Percentiles rank a stretch among this genome's conserved stretches.
Evolutionary conservation across 1,140 invertebrate species (phyloP).

Genomic region (Vanessa atalanta): DNA sequence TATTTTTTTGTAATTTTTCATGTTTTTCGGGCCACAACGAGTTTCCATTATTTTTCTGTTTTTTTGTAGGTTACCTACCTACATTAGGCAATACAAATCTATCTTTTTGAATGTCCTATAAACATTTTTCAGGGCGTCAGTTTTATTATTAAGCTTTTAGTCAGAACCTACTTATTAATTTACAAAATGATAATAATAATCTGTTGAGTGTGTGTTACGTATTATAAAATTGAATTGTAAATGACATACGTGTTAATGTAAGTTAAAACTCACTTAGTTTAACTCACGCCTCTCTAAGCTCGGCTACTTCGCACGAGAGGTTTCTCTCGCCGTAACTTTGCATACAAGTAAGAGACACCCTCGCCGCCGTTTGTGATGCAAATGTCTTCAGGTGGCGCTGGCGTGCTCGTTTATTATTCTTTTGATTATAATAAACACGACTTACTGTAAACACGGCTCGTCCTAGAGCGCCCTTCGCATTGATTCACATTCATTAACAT

Average conservation of each 20-base stretch:
- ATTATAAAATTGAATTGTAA: too few relatives aligned
- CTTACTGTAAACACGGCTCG: slow-evolving; percentile 29
- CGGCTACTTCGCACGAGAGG: slow-evolving; percentile 1
- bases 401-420: slow-evolving; percentile 29
- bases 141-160: too few relatives aligned
- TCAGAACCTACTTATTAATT: too few relatives aligned
- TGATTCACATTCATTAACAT: slow-evolving; percentile 26
- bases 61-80: too few relatives aligned
- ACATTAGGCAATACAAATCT: too few relatives aligned
- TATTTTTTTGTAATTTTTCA: too few relatives aligned
- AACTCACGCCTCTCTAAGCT: slow-evolving; percentile 12
- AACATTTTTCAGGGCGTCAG: too few relatives aligned
- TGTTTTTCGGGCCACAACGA: too few relatives aligned
- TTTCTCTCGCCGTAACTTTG: background rate
- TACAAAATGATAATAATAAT: too few relatives aligned
- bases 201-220: too few relatives aligned
- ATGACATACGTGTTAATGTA: background rate
- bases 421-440: slow-evolving; percentile 42
- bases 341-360: background rate
- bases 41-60: too few relatives aligned
- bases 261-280: slow-evolving; percentile 10
- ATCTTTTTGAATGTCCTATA: too few relatives aligned
- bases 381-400: slow-evolving; percentile 39
- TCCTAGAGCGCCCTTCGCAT: slow-evolving; percentile 8
- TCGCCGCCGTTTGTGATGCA: slow-evolving; percentile 42